A percentile compares a stretch with the other conserved stretches of the same genome.
Conservation (phyloP, 2,113 vertebrate genomes). For the Peromyscus maniculatus region DNA sequence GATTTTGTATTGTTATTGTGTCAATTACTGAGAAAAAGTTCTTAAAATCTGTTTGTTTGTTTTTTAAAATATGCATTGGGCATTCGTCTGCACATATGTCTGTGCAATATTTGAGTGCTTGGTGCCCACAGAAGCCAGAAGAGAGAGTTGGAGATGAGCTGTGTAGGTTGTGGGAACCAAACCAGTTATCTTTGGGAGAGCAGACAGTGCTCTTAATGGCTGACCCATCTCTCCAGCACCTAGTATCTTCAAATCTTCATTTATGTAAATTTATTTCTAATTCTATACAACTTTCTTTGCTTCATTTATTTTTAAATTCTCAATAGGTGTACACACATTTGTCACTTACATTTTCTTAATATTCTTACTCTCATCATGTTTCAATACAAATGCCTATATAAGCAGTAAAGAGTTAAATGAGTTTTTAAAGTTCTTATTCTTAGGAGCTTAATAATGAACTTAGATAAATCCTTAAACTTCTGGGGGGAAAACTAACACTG, state of each 20-base stretch:
- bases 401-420: neutral
- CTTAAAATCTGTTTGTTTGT: neutral
- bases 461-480: slow-evolving; percentile 51
- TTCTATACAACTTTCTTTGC: slow-evolving; percentile 25
- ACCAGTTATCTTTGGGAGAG: neutral
- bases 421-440: slow-evolving; percentile 59
- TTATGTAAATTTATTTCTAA: neutral
- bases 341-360: neutral
- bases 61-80: neutral
- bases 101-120: neutral
- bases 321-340: neutral
- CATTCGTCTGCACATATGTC: neutral
- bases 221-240: neutral
- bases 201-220: neutral
- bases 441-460: slow-evolving; percentile 9
- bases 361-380: neutral
- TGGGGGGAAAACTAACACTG: neutral
- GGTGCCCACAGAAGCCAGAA: neutral
- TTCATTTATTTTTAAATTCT: neutral
- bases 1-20: slow-evolving; percentile 33
- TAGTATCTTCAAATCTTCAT: slow-evolving; percentile 31
- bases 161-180: neutral
- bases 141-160: neutral
- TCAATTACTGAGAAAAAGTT: neutral
- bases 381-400: slow-evolving; percentile 25